Percentiles rank a stretch among this genome's conserved stretches.
Conservation (phyloP, 2,113 vertebrate genomes). For the Egretta garzetta region DNA sequence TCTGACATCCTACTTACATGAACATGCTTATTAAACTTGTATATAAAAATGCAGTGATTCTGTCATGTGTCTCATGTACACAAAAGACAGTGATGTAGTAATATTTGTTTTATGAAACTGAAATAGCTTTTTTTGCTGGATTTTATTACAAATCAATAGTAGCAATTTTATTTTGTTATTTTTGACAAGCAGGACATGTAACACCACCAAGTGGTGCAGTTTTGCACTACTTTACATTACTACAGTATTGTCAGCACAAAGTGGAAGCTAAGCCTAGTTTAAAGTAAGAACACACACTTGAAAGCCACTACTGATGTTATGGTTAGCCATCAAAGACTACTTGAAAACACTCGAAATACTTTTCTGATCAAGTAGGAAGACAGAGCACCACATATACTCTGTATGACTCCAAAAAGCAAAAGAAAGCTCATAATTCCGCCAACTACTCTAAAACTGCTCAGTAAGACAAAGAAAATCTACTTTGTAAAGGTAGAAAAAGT, state of each 20-base stretch:
- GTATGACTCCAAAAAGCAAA: not conserved
- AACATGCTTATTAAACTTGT: not conserved
- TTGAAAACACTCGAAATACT: not conserved
- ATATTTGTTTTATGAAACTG: not conserved
- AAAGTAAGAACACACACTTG: not conserved
- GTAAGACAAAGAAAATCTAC: not conserved
- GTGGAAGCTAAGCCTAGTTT: not conserved
- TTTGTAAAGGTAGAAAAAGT: not conserved
- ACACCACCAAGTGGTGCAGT: constrained; percentile 52
- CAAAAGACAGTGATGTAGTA: not conserved
- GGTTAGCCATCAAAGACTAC: not conserved
- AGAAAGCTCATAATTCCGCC: not conserved
- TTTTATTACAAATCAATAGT: not conserved
- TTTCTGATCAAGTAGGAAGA: not conserved
- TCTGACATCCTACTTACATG: not conserved
- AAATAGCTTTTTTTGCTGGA: not conserved
- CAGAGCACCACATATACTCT: not conserved
- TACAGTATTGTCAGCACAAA: not conserved
- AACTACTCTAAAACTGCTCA: not conserved
- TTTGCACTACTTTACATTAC: not conserved
- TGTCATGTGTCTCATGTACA: not conserved
- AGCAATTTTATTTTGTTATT: not conserved
- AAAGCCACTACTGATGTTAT: not conserved
- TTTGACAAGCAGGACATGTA: not conserved
- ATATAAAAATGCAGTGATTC: not conserved